Conservation (phyloP, 2,888 invertebrate species). For the Nemotelus pantherinus region DNA sequence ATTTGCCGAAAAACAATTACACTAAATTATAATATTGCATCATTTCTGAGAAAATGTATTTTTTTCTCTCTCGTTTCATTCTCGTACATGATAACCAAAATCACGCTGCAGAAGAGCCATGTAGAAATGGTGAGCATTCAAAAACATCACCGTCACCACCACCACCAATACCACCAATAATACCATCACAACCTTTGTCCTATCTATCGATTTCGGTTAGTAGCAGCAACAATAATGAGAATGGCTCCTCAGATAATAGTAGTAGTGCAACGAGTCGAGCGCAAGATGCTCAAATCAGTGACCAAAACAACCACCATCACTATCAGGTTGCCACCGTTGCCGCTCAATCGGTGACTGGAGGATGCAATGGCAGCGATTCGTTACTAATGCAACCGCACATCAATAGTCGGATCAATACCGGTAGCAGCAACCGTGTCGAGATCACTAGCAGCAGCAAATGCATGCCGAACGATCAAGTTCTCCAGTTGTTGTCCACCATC, state of each 20-base stretch:
- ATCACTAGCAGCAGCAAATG: slow-evolving; percentile 15
- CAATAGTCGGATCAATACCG: slow-evolving; percentile 46
- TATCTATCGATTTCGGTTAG: slow-evolving; percentile 53
- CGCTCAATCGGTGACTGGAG: not conserved
- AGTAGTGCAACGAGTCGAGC: not conserved
- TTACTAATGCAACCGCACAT: too few relatives aligned
- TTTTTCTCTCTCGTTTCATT: slow-evolving; percentile 51
- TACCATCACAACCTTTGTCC: slow-evolving; percentile 51
- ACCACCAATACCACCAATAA: not conserved
- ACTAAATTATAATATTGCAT: slow-evolving; percentile 10
- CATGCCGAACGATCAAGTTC: not conserved
- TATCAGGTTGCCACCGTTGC: not conserved
- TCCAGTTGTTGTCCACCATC: not conserved
- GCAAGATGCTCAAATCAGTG: not conserved
- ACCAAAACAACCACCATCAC: not conserved
- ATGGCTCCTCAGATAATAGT: slow-evolving; percentile 45
- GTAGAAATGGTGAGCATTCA: slow-evolving; percentile 56
- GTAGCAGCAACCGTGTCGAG: not conserved
- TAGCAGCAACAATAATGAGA: slow-evolving; percentile 46
- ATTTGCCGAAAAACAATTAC: slow-evolving; percentile 2
- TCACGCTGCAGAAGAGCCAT: slow-evolving; percentile 59
- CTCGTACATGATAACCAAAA: slow-evolving; percentile 33
- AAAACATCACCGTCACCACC: slow-evolving; percentile 5
- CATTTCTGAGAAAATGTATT: slow-evolving; percentile 50
- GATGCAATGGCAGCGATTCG: slow-evolving; percentile 45